Evolutionary conservation across 2,113 vertebrate species (phyloP), one percentile per base, ranked within the genome.

Genomic region (Burhinus oedicnemus): DNA sequence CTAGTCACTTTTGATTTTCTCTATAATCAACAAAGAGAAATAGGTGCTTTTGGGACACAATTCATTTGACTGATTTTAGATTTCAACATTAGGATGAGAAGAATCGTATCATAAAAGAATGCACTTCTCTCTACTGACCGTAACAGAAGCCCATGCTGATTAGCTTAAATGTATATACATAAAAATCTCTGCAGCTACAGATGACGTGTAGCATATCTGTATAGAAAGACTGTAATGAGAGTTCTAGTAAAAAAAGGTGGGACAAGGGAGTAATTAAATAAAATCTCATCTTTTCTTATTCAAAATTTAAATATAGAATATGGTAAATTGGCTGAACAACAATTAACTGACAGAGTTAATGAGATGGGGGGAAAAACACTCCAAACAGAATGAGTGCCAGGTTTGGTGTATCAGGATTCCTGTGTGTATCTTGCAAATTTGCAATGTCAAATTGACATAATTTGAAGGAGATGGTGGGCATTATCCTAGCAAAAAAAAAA

Each of bases 341-440:
- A 91, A 97, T 92, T 93, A 97, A 93, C 72, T 89, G 85, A 68
- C 92, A 94, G 86, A 97, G 76, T 71, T 96, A 97, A 97, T 84
- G 80, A 95, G 83, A 69, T 30, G 32, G 42, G 60, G 58, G 75
- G 26, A 75, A 95, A 91, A 94, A 18, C 61, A 68, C 51, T 94
- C 5, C 4, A 91, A 96, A 77, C 54, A 83, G 71, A 95, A 80
- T 1, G 29, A 95, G 72, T 0, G 0, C 32, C 34, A 65, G 51
- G 45, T 45, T 78, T 84, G 64, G 72, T 71, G 34, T 81, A 79
- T 91, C 78, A 93, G 65, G 93, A 91, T 95, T 96, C 85, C 89
- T 95, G 38, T 84, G 84, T 78, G 83, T 85, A 88, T 60, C 45
- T 74, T 90, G 81, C 64, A 93, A 94, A 95, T 97, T 96, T 96